Conservation (phyloP, 2,888 invertebrate species). For the Mesodorylaimus sp. region DNA sequence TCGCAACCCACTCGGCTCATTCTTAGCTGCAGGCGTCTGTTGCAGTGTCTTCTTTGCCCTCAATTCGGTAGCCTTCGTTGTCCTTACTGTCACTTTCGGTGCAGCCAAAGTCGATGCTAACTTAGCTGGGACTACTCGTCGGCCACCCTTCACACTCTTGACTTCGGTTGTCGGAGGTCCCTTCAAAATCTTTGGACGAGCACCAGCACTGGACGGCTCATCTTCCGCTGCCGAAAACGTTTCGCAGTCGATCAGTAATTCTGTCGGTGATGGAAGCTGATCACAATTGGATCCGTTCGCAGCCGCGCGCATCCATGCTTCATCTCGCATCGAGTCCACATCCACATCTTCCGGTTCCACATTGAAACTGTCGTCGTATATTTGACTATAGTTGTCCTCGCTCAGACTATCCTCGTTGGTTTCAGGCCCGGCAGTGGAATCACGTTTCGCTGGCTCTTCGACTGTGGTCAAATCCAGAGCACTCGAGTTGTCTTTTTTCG, state of each 20-base stretch:
- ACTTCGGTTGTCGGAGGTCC: too few relatives aligned
- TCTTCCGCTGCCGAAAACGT: not conserved
- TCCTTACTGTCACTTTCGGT: conserved; percentile 5
- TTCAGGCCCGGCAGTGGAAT: not conserved
- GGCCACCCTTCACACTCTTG: not conserved
- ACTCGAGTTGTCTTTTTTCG: too few relatives aligned
- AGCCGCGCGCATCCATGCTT: too few relatives aligned
- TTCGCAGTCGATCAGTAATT: conserved; percentile 5
- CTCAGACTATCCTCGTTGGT: conserved; percentile 1
- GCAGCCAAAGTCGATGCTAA: not conserved
- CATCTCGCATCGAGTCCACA: too few relatives aligned
- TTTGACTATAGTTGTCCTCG: conserved; percentile 8
- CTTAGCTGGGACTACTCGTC: not conserved
- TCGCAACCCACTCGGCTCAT: too few relatives aligned
- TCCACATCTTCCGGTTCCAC: not conserved
- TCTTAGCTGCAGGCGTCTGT: too few relatives aligned
- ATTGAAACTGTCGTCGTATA: not conserved
- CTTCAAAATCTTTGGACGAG: not conserved
- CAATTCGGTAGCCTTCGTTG: conserved; percentile 10
- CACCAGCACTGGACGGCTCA: not conserved
- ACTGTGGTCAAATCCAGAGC: too few relatives aligned
- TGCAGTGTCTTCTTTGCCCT: too few relatives aligned
- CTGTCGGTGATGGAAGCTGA: too few relatives aligned
- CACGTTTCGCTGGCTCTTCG: not conserved
- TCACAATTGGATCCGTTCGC: too few relatives aligned